phyloP scores from a whole-genome alignment of 2,113 vertebrate genomes.

The Mola mola region DNA sequence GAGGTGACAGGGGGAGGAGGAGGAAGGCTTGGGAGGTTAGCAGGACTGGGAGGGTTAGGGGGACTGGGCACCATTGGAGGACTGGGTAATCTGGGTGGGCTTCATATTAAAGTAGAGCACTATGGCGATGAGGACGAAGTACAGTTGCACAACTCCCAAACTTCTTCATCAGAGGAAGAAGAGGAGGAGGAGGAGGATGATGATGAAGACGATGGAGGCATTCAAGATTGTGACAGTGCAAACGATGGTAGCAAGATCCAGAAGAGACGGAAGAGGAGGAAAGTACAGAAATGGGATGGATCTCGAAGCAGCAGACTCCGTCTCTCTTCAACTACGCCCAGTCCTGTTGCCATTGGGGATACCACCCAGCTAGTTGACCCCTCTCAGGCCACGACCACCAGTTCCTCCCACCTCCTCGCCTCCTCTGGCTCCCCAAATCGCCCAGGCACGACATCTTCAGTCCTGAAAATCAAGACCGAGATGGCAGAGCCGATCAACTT shows the following conservation, averaged over 20 bases:
- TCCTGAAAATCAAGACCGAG: conserved; percentile 99
- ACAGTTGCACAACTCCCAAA: conserved; percentile 87
- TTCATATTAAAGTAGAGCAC: conserved; percentile 97
- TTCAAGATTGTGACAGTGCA: conserved; percentile 87
- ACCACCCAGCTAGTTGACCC: conserved; percentile 84
- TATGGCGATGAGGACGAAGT: conserved; percentile 92
- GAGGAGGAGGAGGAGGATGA: conserved; percentile 89
- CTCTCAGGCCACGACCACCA: conserved; percentile 81
- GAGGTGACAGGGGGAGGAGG: conserved; percentile 56
- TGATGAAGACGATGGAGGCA: conserved; percentile 84
- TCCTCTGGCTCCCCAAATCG: conserved; percentile 86
- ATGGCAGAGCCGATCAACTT: conserved; percentile 99
- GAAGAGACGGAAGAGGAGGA: conserved; percentile 93
- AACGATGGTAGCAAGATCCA: conserved; percentile 85
- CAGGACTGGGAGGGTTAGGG: conserved; percentile 78
- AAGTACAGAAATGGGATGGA: conserved; percentile 94
- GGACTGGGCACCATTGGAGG: conserved; percentile 81
- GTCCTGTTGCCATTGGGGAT: conserved; percentile 86
- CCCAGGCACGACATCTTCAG: conserved; percentile 80
- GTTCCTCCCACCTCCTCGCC: conserved; percentile 87
- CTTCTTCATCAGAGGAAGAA: conserved; percentile 90
- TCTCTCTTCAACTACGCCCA: conserved; percentile 86
- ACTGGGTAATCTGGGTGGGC: conserved; percentile 87
- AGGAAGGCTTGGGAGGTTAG: conserved; percentile 57
- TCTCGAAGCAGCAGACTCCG: conserved; percentile 86